Evolutionary conservation across 2,888 invertebrate species (phyloP).

Genomic region (Cremastinae sp.): DNA sequence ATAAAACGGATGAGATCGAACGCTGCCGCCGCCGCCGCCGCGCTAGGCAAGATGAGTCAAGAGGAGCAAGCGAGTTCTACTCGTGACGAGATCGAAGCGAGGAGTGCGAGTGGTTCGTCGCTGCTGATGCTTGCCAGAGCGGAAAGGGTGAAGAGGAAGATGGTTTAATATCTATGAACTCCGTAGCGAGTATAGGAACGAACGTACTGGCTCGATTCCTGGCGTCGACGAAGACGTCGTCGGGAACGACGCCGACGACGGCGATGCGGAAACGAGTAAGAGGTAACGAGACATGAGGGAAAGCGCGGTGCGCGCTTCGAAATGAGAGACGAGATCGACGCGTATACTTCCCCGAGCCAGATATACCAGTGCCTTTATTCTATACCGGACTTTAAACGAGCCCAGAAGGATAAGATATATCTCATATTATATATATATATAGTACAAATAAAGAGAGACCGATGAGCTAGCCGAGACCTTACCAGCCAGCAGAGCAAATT

Average conservation of each 20-base stretch:
- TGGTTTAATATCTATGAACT: slow-evolving; percentile 38
- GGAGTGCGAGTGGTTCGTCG: slow-evolving; percentile 1
- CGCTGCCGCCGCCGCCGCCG: no score
- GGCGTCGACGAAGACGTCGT: slow-evolving; percentile 29
- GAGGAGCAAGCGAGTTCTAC: slow-evolving; percentile 27
- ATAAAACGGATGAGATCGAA: slow-evolving; percentile 62
- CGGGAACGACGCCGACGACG: slow-evolving; percentile 1
- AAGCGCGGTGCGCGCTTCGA: slow-evolving; percentile 2
- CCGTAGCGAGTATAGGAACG: slow-evolving; percentile 25
- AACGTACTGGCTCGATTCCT: slow-evolving; percentile 12
- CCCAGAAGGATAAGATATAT: slow-evolving; percentile 31
- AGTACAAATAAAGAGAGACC: slow-evolving; percentile 15
- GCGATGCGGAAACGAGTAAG: slow-evolving; percentile 13
- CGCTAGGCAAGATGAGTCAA: slow-evolving; percentile 36
- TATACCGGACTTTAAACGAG: slow-evolving; percentile 16
- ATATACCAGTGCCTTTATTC: slow-evolving; percentile 16
- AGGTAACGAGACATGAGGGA: slow-evolving; percentile 12
- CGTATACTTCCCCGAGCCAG: slow-evolving; percentile 12
- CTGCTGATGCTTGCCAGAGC: slow-evolving; percentile 23
- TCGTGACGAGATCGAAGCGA: slow-evolving; percentile 25
- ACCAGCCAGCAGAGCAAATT: slow-evolving; percentile 74
- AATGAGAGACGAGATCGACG: slow-evolving; percentile 26
- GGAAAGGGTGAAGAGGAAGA: slow-evolving; percentile 30
- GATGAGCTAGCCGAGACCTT: slow-evolving; percentile 39
- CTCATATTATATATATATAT: no score